A percentile compares a stretch with the other conserved stretches of the same genome.
These are phyloP conservation scores for Yponomeuta plumbellus DNA, from an alignment of 2,888 invertebrate genomes.

Conservation along the genomic window DNA sequence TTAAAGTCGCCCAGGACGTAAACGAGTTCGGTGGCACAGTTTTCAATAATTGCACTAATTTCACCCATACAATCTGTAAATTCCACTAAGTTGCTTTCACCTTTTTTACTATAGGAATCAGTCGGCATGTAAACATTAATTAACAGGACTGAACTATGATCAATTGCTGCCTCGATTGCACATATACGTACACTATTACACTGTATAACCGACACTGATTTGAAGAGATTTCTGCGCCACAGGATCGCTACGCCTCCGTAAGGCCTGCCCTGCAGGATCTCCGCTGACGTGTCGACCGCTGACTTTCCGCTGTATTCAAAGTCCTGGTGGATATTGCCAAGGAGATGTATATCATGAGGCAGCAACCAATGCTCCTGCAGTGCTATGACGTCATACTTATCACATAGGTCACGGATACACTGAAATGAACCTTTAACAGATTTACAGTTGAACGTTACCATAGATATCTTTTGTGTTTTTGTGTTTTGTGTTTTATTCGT, in stretches of 20 bases:
- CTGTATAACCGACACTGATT: neutral
- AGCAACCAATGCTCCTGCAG: conserved; percentile 16
- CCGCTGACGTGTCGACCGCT: conserved; percentile 20
- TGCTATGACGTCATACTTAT: conserved; percentile 7
- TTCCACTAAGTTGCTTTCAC: neutral
- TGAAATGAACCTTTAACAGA: conserved; percentile 8
- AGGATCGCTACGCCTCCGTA: conserved; percentile 18
- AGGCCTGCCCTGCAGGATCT: conserved; percentile 18
- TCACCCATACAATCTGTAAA: too few relatives aligned
- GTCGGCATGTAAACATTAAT: conserved; percentile 7
- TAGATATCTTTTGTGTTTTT: too few relatives aligned
- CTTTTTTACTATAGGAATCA: neutral
- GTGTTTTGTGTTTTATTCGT: too few relatives aligned
- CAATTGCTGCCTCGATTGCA: neutral
- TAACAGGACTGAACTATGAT: neutral
- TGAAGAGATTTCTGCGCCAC: conserved; percentile 4
- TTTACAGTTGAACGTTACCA: conserved; percentile 14
- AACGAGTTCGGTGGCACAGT: too few relatives aligned
- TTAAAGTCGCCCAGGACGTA: too few relatives aligned
- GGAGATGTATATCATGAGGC: conserved; percentile 2
- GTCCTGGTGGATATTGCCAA: neutral
- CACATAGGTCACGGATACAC: conserved; percentile 1
- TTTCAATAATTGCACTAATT: too few relatives aligned
- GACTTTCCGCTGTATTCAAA: conserved; percentile 16
- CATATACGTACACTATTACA: conserved; percentile 7